Percentiles rank a stretch among this genome's conserved stretches.
Conservation (phyloP, 2,888 invertebrate genomes). For the Epiblema foenella region DNA sequence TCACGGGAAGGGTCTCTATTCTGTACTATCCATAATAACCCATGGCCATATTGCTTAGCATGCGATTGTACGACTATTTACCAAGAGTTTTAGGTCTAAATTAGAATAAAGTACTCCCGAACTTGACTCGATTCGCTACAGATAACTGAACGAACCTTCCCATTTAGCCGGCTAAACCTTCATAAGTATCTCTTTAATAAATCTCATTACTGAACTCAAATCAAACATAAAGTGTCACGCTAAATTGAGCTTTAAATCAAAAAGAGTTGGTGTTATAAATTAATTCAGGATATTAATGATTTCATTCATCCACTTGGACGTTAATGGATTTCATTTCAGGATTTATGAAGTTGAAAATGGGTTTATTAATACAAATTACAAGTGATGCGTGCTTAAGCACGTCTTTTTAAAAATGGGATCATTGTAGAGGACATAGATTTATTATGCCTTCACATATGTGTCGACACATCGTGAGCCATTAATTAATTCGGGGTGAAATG, state of each 20-base stretch:
- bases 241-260: conserved; percentile 32
- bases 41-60: neutral
- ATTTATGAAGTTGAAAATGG: conserved; percentile 30
- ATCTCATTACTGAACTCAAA: conserved; percentile 22
- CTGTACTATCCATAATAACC: neutral
- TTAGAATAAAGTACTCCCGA: neutral
- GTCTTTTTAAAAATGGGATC: neutral
- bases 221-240: conserved; percentile 1
- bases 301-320: conserved; percentile 26
- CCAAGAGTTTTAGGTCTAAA: neutral
- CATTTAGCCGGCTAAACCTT: conserved; percentile 22
- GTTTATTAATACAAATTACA: conserved; percentile 34
- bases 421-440: neutral
- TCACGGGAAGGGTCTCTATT: conserved; percentile 23
- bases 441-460: neutral
- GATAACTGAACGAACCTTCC: conserved; percentile 9
- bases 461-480: neutral
- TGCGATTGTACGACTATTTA: neutral
- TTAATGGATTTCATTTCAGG: conserved; percentile 24
- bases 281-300: conserved; percentile 29
- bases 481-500: neutral
- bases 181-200: conserved; percentile 31
- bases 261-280: conserved; percentile 3
- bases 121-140: neutral
- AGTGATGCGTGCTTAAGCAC: neutral